Base-by-base conservation (phyloP, 2,113 vertebrate genomes). In the Rynchops niger region DNA sequence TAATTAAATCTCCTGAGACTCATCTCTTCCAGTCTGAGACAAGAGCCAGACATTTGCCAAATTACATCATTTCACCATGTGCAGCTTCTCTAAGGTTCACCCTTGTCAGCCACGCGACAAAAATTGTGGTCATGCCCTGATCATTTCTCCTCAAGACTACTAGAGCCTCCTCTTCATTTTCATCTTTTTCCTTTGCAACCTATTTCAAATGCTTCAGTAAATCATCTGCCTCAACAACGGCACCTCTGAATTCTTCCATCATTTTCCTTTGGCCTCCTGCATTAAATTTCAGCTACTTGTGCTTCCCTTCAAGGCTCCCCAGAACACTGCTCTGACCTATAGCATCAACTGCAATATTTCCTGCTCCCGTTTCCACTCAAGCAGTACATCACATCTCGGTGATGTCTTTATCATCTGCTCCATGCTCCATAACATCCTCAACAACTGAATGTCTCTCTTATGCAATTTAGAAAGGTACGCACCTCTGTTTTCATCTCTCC, bases 161-260 rank as follows among this genome's bases (percentile, higher is more conserved):
- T 25, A 76, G 38, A 95, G 21, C 58, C 78, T 93, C n/a, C 84
- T 91, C 86, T 93, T 95, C 47, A 76, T 95, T 97, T 97, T 76
- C 73, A 89, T 77, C 50, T 85, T 89, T 93, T 85, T 86, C 73
- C 77, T 74, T 84, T 82, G 77, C 83, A 95, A 71, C 73, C 78
- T 86, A 73, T 91, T 96, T 92, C 87, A 95, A 95, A 91, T 23
- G 34, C 94, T 71, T 90, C 93, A 42, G 62, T 97, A 97, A 97
- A 97, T 97, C 94, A 95, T 70, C 85, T 74, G 71, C 74, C 84
- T 86, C 71, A 66, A 55, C 95, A 94, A 50, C 0, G 0, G 78
- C 84, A 95, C 82, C 89, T 93, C 85, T 86, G 89, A 93, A 94
- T 93, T 95, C 82, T 90, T 90, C 91, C 43, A 61, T 90, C 76